Conservation (phyloP, 2,797 vertebrate genomes). For the Merluccius polli region DNA sequence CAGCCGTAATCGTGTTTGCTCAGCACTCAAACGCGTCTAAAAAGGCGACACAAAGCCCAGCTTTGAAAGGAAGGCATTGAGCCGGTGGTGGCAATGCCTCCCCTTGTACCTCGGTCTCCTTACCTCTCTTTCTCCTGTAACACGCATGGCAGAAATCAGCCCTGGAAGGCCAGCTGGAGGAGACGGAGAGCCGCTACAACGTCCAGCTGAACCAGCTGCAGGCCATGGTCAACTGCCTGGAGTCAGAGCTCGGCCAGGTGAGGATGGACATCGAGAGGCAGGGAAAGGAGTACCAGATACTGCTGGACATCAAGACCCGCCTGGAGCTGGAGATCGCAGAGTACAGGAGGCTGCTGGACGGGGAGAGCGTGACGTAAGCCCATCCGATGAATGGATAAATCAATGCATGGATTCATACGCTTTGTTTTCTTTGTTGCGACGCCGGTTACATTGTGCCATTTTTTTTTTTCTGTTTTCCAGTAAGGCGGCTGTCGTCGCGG, state of each 20-base stretch:
- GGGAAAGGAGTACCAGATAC: slow-evolving; percentile 63
- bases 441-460: neutral
- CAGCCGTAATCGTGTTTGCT: neutral
- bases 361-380: slow-evolving; percentile 63
- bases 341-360: slow-evolving; percentile 80
- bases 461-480: slow-evolving; percentile 28
- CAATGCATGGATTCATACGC: neutral
- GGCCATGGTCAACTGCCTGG: slow-evolving; percentile 60
- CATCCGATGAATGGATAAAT: neutral
- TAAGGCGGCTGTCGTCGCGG: slow-evolving; percentile 13
- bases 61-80: neutral
- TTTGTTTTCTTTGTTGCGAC: neutral
- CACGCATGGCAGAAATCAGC: slow-evolving; percentile 73
- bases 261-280: slow-evolving; percentile 68
- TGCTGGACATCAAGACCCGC: slow-evolving; percentile 75
- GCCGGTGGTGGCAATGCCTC: neutral
- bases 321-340: slow-evolving; percentile 83
- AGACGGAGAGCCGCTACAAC: slow-evolving; percentile 75
- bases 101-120: neutral
- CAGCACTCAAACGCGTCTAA: neutral
- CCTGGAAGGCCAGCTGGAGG: slow-evolving; percentile 74
- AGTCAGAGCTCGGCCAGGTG: slow-evolving; percentile 67
- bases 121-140: neutral
- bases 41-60: neutral
- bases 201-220: slow-evolving; percentile 73